Base-by-base conservation (phyloP, 1,140 invertebrate genomes). In the Atta cephalotes region DNA sequence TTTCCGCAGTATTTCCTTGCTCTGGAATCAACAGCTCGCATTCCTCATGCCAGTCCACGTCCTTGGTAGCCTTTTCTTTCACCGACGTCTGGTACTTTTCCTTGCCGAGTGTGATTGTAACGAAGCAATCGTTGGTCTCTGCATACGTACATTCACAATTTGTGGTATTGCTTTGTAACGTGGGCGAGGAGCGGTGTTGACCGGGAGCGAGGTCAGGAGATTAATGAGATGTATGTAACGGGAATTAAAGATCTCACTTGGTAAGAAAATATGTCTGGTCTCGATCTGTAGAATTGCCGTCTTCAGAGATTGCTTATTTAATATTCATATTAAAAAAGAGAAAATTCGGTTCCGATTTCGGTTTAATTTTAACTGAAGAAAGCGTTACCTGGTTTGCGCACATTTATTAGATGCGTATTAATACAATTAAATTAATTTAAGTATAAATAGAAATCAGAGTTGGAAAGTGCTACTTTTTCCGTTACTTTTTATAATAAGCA, bases 31-130 rank as follows among this genome's bases (percentile, higher is more conserved):
- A 98, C 96, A 99, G 95, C 95, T 99, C 98, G 95, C 98, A 99
- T 96, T 99, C 98, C 95, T 99, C 98, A 94, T 98, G 97, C 98
- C 98, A 99, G 95, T 98, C 98, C 25, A 98, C 97, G 93, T 97
- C 97, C 88, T 97, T 96, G 71, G 96, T 95, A 21, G 97, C 96
- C 95, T 98, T 98, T 94, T 99, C 98, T 95, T 99, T 99, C 84
- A 99, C 97, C 68, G 98, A 99, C 65, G 98, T 99, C 95, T 99
- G 98, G 95, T 98, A 99, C 96, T 99, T 99, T 94, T 99, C 98
- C 96, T 99, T 99, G 31, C 98, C 98, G 89, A 99, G 96, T 45
- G 97, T 97, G 93, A 99, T 99, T 76, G 98, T 98, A 92, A 99
- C 98, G 96, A 99, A 99, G 92, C 98, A 98, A 96, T 99, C 98